Evolutionary conservation across 2,113 vertebrate species (phyloP).

Genomic region (Phoenicopterus ruber): DNA sequence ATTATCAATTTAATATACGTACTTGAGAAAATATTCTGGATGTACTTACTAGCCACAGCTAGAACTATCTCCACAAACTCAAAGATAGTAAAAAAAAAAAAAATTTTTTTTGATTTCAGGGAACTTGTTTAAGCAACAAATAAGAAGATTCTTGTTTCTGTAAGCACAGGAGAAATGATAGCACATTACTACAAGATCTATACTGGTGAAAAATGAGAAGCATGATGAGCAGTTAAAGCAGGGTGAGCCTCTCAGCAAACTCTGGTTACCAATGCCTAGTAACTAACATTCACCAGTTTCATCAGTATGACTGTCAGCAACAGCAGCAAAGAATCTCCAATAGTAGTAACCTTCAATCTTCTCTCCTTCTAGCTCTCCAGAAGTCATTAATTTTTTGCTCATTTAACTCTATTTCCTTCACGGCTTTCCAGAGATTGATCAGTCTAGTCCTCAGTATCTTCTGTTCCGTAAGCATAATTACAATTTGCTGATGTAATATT

Average conservation of each 20-base stretch:
- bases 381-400: background rate
- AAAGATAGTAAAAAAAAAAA: too few relatives aligned
- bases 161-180: too few relatives aligned
- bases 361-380: background rate
- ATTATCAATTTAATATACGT: too few relatives aligned
- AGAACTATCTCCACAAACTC: too few relatives aligned
- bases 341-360: background rate
- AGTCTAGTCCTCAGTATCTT: background rate
- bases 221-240: background rate
- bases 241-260: background rate
- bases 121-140: too few relatives aligned
- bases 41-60: too few relatives aligned
- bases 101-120: too few relatives aligned
- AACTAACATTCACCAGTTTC: background rate
- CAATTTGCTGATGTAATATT: background rate
- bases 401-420: background rate
- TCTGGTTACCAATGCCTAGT: background rate
- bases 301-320: background rate
- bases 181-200: too few relatives aligned
- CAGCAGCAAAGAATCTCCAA: background rate
- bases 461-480: background rate
- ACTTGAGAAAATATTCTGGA: too few relatives aligned
- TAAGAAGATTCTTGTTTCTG: too few relatives aligned
- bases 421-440: background rate
- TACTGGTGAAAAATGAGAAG: background rate